Percentiles rank a stretch among this genome's conserved stretches.
Conservation (phyloP, 2,888 invertebrate species). For the Spodoptera littoralis region DNA sequence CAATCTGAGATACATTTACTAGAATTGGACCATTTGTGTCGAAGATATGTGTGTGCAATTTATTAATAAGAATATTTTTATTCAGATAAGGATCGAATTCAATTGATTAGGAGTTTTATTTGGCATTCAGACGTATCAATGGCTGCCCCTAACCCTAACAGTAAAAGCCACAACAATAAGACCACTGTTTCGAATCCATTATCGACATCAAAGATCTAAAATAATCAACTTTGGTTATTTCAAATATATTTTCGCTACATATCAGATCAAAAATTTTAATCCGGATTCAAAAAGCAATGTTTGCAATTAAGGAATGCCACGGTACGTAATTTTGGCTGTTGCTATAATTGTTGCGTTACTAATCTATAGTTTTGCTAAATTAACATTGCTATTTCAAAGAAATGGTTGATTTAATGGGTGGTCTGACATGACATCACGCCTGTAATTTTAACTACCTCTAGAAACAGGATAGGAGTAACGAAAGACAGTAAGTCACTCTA, state of each 20-base stretch:
- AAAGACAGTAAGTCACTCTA: too few relatives aligned
- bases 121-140: constrained; percentile 54
- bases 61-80: constrained; percentile 24
- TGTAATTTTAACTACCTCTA: too few relatives aligned
- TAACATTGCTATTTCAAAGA: constrained; percentile 36
- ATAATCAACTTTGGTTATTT: constrained; percentile 39
- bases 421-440: too few relatives aligned
- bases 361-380: constrained; percentile 37
- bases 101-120: constrained; percentile 55
- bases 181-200: constrained; percentile 59
- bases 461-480: too few relatives aligned
- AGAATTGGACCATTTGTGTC: constrained; percentile 44
- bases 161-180: constrained; percentile 65
- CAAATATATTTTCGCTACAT: constrained; percentile 28
- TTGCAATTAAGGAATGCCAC: constrained; percentile 48
- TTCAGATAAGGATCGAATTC: constrained; percentile 45
- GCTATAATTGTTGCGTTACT: constrained; percentile 42
- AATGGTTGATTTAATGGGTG: constrained; percentile 1
- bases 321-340: constrained; percentile 30
- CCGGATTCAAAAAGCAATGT: constrained; percentile 29
- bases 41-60: constrained; percentile 40
- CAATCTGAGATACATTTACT: constrained; percentile 49
- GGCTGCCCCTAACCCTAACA: constrained; percentile 61
- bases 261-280: constrained; percentile 41
- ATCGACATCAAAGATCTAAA: constrained; percentile 52